Base-by-base conservation (phyloP, 2,888 invertebrate genomes). In the Eumerus sabulonum region DNA sequence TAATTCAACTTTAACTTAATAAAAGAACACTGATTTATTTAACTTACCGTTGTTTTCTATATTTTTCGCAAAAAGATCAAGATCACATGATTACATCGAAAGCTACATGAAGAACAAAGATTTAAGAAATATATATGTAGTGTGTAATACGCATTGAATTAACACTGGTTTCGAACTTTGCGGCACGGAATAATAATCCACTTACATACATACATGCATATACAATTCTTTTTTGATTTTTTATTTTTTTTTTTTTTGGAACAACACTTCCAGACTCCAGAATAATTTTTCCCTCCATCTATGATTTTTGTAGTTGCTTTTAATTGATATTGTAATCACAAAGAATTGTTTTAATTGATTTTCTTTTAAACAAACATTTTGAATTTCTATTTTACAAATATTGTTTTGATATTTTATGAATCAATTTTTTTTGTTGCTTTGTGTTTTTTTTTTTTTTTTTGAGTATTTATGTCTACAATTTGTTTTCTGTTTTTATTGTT, bases 401-500 rank as follows among this genome's bases (percentile, higher is more conserved):
- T 38, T 47, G 51, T 36, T 45, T 59, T 35, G 54, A 42, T 47
- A 17, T 18, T 45, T 54, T 54, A 1, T 66, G 59, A 14, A 42
- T n/a, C n/a, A n/a, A 63, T 53, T 38, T 51, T 35, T 70, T 48
- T n/a, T 40, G 53, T 54, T 64, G 45, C 57, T 38, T 27, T 27
- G 9, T 54, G 12, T 54, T 45, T 51, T 36, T 71, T 48, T 59
- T n/a, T 16, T 47, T 60, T 72, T 51, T 19, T 48, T 62, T 73
- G 72, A 63, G 73, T 73, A 63, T 16, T 62, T 62, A n/a, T n/a
- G n/a, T n/a, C 53, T 68, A 76, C 71, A 47, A n/a, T 60, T 51
- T n/a, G n/a, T n/a, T n/a, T n/a, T n/a, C n/a, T n/a, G n/a, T n/a
- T n/a, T n/a, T n/a, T n/a, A n/a, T n/a, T n/a, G n/a, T n/a, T n/a